Evolutionary conservation across 2,797 vertebrate species (phyloP).

Genomic region (Gallinago stenura): DNA sequence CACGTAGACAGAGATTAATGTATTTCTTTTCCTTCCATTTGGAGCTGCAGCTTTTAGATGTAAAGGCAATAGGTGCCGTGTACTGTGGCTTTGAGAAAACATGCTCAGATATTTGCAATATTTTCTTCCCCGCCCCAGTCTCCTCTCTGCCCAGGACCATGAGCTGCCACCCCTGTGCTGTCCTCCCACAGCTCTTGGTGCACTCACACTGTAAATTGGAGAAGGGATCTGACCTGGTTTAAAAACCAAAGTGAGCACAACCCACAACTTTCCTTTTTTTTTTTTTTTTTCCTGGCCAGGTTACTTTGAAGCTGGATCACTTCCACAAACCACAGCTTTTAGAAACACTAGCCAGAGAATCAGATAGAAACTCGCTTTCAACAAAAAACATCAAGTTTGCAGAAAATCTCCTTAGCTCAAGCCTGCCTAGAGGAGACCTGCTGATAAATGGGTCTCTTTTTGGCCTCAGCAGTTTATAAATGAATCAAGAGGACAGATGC

Average conservation of each 20-base stretch:
- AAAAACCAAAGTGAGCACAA: conserved; percentile 37
- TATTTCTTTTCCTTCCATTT: conserved; percentile 28
- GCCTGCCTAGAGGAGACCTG: conserved; percentile 32
- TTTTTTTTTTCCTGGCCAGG: conserved; percentile 63
- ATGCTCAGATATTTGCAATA: neutral
- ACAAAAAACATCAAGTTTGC: conserved; percentile 51
- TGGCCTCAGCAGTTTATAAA: conserved; percentile 49
- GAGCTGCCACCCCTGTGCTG: neutral
- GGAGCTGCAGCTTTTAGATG: neutral
- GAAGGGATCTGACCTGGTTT: conserved; percentile 62
- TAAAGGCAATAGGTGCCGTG: neutral
- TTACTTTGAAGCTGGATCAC: conserved; percentile 63
- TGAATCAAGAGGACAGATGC: conserved; percentile 50
- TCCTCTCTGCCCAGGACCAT: neutral
- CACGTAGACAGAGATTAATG: neutral
- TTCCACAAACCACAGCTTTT: conserved; percentile 63
- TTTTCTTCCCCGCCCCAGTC: neutral
- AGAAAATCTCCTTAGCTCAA: conserved; percentile 66
- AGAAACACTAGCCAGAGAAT: conserved; percentile 38
- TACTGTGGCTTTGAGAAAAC: neutral
- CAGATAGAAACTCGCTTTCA: conserved; percentile 61
- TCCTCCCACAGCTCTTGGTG: neutral
- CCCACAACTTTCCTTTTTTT: conserved; percentile 19
- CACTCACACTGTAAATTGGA: neutral
- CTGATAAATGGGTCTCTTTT: conserved; percentile 61